A percentile compares a stretch with the other conserved stretches of the same genome.
Conservation (phyloP, 2,888 invertebrate species). For the Lydus trimaculatus region DNA sequence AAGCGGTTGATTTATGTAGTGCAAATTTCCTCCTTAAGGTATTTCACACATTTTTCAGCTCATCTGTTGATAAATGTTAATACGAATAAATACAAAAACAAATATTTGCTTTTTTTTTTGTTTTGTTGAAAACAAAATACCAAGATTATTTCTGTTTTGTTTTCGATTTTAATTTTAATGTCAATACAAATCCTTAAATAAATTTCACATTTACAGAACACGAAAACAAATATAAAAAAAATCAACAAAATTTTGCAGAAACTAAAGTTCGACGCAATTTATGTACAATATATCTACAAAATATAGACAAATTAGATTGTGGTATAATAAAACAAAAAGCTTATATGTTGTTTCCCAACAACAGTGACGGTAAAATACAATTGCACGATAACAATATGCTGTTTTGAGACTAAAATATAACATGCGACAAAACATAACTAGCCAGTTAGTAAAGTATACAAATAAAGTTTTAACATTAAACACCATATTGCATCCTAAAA, state of each 20-base stretch:
- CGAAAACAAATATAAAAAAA: neutral
- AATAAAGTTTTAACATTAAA: neutral
- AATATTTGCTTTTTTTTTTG: neutral
- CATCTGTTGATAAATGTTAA: neutral
- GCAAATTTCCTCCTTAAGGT: neutral
- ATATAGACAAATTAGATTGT: neutral
- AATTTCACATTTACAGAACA: too few species aligned
- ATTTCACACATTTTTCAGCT: neutral
- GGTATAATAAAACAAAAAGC: neutral
- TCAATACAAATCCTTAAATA: neutral
- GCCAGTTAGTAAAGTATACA: neutral
- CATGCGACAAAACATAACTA: constrained; percentile 1
- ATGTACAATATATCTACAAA: neutral
- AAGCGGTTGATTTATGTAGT: neutral
- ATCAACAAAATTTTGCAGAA: neutral
- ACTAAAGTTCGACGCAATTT: neutral
- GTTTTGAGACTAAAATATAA: neutral
- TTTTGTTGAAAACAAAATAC: too few species aligned
- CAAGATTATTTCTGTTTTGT: too few species aligned
- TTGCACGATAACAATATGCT: neutral
- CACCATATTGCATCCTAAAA: neutral
- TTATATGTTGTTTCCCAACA: neutral
- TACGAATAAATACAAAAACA: neutral
- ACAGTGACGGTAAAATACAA: neutral
- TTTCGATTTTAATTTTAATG: neutral